phyloP scores from a whole-genome alignment of 2,888 invertebrate genomes.

The Pegoplata infirma region DNA sequence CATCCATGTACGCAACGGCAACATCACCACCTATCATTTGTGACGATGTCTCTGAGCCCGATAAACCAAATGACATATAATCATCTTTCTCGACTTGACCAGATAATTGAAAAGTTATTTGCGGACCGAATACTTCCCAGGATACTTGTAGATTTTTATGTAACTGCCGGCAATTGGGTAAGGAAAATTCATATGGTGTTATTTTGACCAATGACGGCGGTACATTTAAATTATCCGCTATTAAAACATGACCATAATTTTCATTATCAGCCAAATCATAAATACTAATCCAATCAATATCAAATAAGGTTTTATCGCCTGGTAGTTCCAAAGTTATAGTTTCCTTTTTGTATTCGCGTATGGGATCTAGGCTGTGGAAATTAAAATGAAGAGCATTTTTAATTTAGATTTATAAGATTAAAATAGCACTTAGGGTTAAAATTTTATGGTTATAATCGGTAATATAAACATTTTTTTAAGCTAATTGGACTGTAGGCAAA shows the following conservation, averaged over 20 bases:
- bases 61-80: constrained; percentile 93
- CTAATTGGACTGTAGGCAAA: too few species aligned
- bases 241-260: constrained; percentile 86
- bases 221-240: constrained; percentile 90
- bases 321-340: constrained; percentile 87
- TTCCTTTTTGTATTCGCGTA: constrained; percentile 85
- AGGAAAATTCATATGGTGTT: constrained; percentile 81
- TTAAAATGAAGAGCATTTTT: too few species aligned
- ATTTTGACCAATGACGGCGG: constrained; percentile 89
- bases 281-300: constrained; percentile 90
- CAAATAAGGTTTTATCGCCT: constrained; percentile 89
- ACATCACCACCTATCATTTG: constrained; percentile 93
- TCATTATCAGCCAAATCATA: constrained; percentile 85
- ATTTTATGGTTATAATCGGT: too few species aligned
- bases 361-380: constrained; percentile 86
- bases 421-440: too few species aligned
- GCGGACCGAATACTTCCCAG: constrained; percentile 94
- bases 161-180: constrained; percentile 91
- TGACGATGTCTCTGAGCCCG: constrained; percentile 84
- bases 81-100: constrained; percentile 85
- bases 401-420: too few species aligned
- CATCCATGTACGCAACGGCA: constrained; percentile 87
- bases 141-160: constrained; percentile 90
- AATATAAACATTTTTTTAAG: too few species aligned
- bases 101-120: constrained; percentile 90